phyloP scores from a whole-genome alignment of 2,888 invertebrate genomes.

The Malthinus flaveolus region DNA sequence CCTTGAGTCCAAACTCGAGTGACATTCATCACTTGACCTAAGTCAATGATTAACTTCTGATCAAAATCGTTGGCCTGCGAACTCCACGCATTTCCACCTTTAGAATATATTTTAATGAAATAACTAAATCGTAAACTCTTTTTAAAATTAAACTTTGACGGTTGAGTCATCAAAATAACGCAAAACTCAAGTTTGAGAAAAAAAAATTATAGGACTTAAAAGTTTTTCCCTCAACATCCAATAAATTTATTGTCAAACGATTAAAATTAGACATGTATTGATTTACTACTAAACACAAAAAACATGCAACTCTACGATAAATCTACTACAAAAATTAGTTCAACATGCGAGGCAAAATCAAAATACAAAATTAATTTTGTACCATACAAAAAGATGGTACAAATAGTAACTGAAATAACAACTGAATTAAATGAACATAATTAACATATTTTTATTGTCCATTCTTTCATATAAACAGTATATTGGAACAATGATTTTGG shows the following conservation, averaged over 20 bases:
- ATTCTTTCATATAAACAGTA: too few relatives aligned
- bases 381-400: slow-evolving; percentile 35
- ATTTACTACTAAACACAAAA: neutral
- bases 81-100: slow-evolving; percentile 92
- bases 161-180: neutral
- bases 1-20: slow-evolving; percentile 90
- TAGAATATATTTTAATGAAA: slow-evolving; percentile 30
- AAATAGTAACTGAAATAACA: neutral
- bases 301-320: slow-evolving; percentile 19
- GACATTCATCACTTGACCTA: slow-evolving; percentile 85
- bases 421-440: too few relatives aligned
- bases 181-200: neutral
- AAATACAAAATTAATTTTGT: slow-evolving; percentile 17
- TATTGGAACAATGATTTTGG: too few relatives aligned
- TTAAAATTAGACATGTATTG: neutral
- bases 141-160: neutral
- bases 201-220: neutral
- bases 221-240: too few relatives aligned
- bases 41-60: slow-evolving; percentile 88
- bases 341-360: slow-evolving; percentile 1
- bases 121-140: neutral
- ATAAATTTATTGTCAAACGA: neutral
- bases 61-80: slow-evolving; percentile 88
- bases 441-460: too few relatives aligned
- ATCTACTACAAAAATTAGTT: too few relatives aligned